These are phyloP conservation scores for Macrotrachela quadricornifera DNA, from an alignment of 1,140 invertebrate genomes.

Conservation along the genomic window DNA sequence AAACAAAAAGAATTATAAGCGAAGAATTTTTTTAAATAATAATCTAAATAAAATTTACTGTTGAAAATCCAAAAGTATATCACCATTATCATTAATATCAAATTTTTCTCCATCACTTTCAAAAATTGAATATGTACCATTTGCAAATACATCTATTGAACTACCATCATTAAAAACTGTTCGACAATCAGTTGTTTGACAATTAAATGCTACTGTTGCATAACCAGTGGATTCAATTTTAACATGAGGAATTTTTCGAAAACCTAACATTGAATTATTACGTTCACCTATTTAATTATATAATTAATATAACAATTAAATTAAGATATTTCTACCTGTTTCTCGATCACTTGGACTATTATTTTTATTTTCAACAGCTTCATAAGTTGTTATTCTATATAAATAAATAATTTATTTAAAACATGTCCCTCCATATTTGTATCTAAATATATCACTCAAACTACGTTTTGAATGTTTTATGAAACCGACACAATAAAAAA, in stretches of 20 bases:
- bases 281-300: background rate
- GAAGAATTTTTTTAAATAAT: too few relatives aligned
- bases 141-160: conserved; percentile 18
- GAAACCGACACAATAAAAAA: too few relatives aligned
- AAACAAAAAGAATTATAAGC: too few relatives aligned
- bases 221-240: conserved; percentile 26
- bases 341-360: background rate
- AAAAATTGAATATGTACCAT: conserved; percentile 24
- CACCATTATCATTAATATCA: conserved; percentile 4
- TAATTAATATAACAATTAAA: too few relatives aligned
- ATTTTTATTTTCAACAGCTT: conserved; percentile 12
- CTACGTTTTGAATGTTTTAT: too few relatives aligned
- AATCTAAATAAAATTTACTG: too few relatives aligned
- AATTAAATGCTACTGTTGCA: conserved; percentile 28
- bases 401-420: conserved; percentile 13
- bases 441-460: too few relatives aligned
- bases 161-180: conserved; percentile 22
- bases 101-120: conserved; percentile 20
- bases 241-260: conserved; percentile 13
- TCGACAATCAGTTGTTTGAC: conserved; percentile 19
- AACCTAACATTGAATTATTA: conserved; percentile 15
- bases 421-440: too few relatives aligned
- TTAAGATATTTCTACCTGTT: conserved; percentile 7
- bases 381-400: conserved; percentile 12
- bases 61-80: background rate